These are phyloP conservation scores for Stegodyphus dumicola DNA, from an alignment of 1,140 invertebrate species.

Conservation along the genomic window DNA sequence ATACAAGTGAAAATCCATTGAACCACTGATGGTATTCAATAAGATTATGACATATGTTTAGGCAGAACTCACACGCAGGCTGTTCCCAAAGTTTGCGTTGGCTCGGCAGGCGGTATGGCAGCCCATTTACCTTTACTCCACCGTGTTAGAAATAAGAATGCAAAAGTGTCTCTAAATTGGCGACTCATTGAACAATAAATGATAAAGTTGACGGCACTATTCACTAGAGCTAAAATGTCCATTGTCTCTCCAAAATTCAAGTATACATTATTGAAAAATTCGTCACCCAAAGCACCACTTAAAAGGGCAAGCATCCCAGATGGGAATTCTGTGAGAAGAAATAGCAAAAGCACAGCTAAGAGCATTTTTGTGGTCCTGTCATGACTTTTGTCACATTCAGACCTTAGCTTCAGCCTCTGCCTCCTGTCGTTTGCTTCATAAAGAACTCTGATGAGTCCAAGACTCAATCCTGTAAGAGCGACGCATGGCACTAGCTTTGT, in stretches of 20 bases:
- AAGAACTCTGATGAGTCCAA: constrained; percentile 78
- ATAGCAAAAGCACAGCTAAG: constrained; percentile 79
- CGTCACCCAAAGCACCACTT: constrained; percentile 77
- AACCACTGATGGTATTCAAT: no score
- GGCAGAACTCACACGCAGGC: constrained; percentile 15
- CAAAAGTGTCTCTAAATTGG: constrained; percentile 91
- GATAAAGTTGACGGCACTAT: constrained; percentile 93
- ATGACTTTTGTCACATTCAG: constrained; percentile 37
- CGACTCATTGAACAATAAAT: constrained; percentile 94
- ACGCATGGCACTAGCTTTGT: constrained; percentile 87
- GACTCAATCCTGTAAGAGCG: constrained; percentile 83
- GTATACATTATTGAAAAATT: constrained; percentile 83
- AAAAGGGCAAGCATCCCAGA: constrained; percentile 86
- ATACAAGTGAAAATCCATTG: no score
- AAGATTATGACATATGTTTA: not conserved
- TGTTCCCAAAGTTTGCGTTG: constrained; percentile 45
- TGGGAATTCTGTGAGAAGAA: constrained; percentile 74
- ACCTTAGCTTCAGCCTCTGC: constrained; percentile 54
- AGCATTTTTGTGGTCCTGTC: constrained; percentile 92
- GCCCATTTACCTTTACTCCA: constrained; percentile 61
- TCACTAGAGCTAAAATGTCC: constrained; percentile 91
- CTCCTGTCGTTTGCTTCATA: constrained; percentile 76
- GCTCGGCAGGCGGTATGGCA: constrained; percentile 35
- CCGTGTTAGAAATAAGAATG: constrained; percentile 74
- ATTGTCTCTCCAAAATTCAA: constrained; percentile 78